These are phyloP conservation scores for Watsonalla binaria DNA, from an alignment of 2,888 invertebrate genomes.

Conservation along the genomic window DNA sequence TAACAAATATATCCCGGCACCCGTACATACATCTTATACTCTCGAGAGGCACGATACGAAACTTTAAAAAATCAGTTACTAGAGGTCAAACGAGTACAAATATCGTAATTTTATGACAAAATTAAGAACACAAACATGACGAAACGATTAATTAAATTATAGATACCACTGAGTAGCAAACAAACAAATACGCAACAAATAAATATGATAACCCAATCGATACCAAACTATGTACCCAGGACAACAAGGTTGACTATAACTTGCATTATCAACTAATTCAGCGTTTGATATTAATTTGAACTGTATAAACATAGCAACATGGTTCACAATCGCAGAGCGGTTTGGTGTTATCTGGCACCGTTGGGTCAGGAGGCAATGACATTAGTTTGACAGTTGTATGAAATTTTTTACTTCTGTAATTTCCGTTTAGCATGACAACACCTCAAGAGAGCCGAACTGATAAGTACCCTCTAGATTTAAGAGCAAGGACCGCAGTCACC, in stretches of 20 bases:
- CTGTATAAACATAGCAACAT: slow-evolving; percentile 21
- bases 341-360: slow-evolving; percentile 3
- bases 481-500: background rate
- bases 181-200: slow-evolving; percentile 30
- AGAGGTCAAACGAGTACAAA: background rate
- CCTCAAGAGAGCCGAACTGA: background rate
- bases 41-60: no score
- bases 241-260: background rate
- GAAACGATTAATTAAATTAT: background rate
- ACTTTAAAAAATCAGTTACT: no score
- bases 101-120: background rate
- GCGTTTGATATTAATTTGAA: slow-evolving; percentile 17
- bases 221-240: background rate
- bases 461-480: background rate
- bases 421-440: background rate
- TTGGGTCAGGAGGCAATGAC: slow-evolving; percentile 45
- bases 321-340: slow-evolving; percentile 16
- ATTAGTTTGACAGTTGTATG: slow-evolving; percentile 27
- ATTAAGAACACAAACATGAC: background rate
- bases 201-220: slow-evolving; percentile 3
- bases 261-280: background rate
- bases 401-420: slow-evolving; percentile 21
- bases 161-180: slow-evolving; percentile 9
- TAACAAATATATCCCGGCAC: no score
- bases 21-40: no score